Evolutionary conservation across 1,140 invertebrate species (phyloP).

Genomic region (Aphis gossypii): DNA sequence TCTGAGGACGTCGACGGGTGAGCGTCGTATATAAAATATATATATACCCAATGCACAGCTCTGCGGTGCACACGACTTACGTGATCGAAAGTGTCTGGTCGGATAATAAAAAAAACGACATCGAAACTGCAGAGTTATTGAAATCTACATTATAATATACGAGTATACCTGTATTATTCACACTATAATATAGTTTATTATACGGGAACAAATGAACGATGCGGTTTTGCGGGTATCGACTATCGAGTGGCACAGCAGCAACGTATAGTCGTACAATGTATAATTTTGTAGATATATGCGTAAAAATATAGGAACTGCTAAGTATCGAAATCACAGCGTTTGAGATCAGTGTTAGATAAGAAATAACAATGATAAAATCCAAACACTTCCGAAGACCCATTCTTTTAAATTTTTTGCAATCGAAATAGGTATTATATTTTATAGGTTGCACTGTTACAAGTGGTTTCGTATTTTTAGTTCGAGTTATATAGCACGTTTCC

Average conservation of each 20-base stretch:
- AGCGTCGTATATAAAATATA: neutral
- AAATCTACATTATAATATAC: neutral
- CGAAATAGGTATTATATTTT: neutral
- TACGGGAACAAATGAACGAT: neutral
- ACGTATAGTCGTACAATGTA: neutral
- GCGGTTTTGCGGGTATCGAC: slow-evolving; percentile 13
- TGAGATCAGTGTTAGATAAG: neutral
- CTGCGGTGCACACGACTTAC: slow-evolving; percentile 10
- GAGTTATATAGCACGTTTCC: neutral
- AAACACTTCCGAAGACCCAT: neutral
- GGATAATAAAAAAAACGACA: neutral
- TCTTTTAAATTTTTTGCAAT: neutral
- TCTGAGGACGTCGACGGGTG: neutral
- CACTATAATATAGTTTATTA: neutral
- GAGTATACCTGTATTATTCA: neutral
- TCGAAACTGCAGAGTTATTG: neutral
- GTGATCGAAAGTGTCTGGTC: slow-evolving; percentile 24
- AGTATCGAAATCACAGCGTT: neutral
- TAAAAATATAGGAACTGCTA: neutral
- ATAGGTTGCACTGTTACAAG: neutral
- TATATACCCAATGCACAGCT: neutral
- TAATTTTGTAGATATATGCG: neutral
- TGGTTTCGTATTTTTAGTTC: neutral
- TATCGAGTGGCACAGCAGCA: neutral
- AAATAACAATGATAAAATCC: neutral